These are phyloP conservation scores for Clanis bilineata DNA, from an alignment of 2,888 invertebrate species.

Conservation along the genomic window DNA sequence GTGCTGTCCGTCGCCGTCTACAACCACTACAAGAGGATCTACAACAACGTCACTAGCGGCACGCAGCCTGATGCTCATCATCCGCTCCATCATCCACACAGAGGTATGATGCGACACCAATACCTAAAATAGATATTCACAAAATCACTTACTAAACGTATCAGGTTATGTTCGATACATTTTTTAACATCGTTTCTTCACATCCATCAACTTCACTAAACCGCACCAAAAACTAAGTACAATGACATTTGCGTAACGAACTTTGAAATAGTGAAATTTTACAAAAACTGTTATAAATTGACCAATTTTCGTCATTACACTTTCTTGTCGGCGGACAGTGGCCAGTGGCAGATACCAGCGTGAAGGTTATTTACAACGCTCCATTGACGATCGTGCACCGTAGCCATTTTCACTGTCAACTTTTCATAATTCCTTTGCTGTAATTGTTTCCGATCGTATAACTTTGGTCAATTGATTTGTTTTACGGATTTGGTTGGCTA, in stretches of 20 bases:
- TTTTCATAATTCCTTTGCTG: not conserved
- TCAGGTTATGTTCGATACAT: too few relatives aligned
- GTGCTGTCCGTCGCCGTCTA: conserved; percentile 98
- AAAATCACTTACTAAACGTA: too few relatives aligned
- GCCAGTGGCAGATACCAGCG: not conserved
- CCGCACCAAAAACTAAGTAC: not conserved
- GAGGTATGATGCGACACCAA: conserved; percentile 82
- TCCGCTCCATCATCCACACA: conserved; percentile 87
- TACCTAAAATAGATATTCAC: too few relatives aligned
- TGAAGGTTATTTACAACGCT: conserved; percentile 9
- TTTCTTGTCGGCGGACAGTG: not conserved
- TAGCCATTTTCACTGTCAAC: not conserved
- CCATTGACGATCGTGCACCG: not conserved
- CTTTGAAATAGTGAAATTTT: conserved; percentile 7
- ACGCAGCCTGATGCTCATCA: conserved; percentile 81
- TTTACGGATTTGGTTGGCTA: too few relatives aligned
- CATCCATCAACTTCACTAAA: too few relatives aligned
- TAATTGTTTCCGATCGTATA: not conserved
- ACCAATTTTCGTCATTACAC: conserved; percentile 6
- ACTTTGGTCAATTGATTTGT: not conserved
- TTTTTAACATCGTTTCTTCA: too few relatives aligned
- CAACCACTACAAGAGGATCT: conserved; percentile 99
- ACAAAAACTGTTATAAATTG: conserved; percentile 9
- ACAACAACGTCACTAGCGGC: conserved; percentile 89
- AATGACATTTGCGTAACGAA: not conserved